A percentile compares a stretch with the other conserved stretches of the same genome.
These are phyloP conservation scores for Monarcha castaneiventris DNA, from an alignment of 2,113 vertebrate genomes.

Conservation along the genomic window DNA sequence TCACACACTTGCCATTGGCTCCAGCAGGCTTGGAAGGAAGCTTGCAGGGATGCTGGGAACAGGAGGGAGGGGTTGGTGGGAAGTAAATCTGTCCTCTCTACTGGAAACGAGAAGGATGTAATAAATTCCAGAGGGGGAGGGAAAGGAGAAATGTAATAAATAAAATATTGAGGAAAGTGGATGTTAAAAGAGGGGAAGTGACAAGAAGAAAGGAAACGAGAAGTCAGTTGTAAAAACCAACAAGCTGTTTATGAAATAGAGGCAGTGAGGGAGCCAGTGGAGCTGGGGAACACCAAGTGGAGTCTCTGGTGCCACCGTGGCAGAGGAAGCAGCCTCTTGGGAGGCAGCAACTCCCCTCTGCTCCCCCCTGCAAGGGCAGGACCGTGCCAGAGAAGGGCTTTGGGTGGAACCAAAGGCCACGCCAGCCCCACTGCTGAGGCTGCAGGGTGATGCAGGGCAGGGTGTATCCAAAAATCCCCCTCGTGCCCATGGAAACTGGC, in stretches of 20 bases:
- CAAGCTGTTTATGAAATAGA: neutral
- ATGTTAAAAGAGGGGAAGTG: neutral
- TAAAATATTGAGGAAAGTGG: neutral
- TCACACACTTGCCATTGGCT: neutral
- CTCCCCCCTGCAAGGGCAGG: neutral
- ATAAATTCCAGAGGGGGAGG: neutral
- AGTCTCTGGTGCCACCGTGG: neutral
- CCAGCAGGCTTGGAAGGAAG: neutral
- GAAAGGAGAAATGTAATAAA: neutral
- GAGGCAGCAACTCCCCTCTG: neutral
- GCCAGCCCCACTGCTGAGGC: neutral
- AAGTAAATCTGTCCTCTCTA: neutral
- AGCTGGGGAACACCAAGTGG: fast-evolving
- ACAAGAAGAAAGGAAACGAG: neutral
- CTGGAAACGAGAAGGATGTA: neutral
- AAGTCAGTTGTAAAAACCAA: neutral
- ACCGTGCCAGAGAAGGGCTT: fast-evolving
- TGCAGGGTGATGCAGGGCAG: neutral
- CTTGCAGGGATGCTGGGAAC: neutral
- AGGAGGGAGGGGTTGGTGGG: neutral
- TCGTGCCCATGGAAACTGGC: fast-evolving
- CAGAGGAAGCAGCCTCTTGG: neutral
- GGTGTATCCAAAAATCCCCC: neutral
- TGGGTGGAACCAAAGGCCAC: neutral
- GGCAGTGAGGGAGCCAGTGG: neutral